phyloP scores from a whole-genome alignment of 2,797 vertebrate species.

The Danio jaintianensis region DNA sequence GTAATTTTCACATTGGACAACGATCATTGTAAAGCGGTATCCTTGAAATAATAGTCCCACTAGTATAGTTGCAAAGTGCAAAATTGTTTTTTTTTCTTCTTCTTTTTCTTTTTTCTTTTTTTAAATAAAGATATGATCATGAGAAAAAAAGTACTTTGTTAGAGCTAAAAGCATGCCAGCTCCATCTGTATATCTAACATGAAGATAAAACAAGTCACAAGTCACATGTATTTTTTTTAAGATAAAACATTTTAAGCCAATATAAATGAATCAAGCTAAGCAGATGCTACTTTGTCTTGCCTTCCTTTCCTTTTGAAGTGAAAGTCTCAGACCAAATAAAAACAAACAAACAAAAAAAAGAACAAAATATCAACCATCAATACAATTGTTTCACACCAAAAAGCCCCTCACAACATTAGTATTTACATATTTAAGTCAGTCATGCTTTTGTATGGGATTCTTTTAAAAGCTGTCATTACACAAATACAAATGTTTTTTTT shows the following conservation, averaged over 20 bases:
- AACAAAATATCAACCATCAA: conserved; percentile 92
- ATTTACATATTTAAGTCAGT: conserved; percentile 96
- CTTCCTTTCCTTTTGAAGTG: conserved; percentile 87
- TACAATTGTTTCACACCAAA: conserved; percentile 98
- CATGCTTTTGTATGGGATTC: conserved; percentile 94
- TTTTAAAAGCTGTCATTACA: conserved; percentile 96
- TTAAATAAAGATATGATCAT: conserved; percentile 89
- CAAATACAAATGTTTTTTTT: conserved; percentile 87
- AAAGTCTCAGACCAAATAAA: conserved; percentile 87
- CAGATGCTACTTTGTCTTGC: conserved; percentile 92
- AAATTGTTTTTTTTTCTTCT: conserved; percentile 81
- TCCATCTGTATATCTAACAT: conserved; percentile 91
- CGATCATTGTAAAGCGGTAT: conserved; percentile 72
- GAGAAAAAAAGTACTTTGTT: conserved; percentile 74
- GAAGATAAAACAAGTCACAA: conserved; percentile 95
- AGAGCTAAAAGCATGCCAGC: conserved; percentile 96
- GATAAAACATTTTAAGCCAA: conserved; percentile 90
- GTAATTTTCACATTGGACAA: conserved; percentile 56
- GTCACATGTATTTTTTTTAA: conserved; percentile 72
- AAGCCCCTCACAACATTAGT: conserved; percentile 94
- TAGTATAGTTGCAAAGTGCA: conserved; percentile 98
- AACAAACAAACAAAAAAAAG: conserved; percentile 55
- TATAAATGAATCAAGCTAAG: conserved; percentile 93
- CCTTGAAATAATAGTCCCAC: conserved; percentile 89
- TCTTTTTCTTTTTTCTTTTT: conserved; percentile 77